Percentiles rank a stretch among this genome's conserved stretches.
These are phyloP conservation scores for Cryptoblepharus egeriae DNA, from an alignment of 2,797 vertebrate species.

Conservation along the genomic window DNA sequence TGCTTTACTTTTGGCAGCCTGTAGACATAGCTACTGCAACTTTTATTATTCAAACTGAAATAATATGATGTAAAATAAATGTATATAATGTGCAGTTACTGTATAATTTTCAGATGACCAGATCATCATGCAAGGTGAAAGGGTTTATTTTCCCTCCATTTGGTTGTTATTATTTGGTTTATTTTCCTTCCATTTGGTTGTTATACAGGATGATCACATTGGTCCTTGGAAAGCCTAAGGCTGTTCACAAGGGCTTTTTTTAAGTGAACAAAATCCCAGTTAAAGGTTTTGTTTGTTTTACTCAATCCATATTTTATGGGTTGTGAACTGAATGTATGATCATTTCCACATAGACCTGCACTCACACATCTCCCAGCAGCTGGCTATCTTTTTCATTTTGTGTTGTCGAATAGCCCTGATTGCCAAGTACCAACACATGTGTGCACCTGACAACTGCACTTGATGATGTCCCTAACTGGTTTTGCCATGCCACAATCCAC, in stretches of 20 bases:
- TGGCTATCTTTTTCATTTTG: neutral
- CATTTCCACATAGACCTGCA: neutral
- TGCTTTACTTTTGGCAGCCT: conserved; percentile 73
- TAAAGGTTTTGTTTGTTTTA: neutral
- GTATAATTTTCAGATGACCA: conserved; percentile 60
- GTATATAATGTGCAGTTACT: conserved; percentile 52
- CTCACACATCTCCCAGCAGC: neutral
- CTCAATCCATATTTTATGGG: neutral
- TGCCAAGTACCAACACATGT: neutral
- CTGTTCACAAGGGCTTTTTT: conserved; percentile 41
- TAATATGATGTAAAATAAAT: conserved; percentile 30
- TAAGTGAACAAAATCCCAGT: conserved; percentile 4
- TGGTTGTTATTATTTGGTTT: conserved; percentile 10
- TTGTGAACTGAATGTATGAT: neutral
- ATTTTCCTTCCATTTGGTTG: conserved; percentile 35
- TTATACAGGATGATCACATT: conserved; percentile 9
- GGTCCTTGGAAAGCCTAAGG: conserved; percentile 19
- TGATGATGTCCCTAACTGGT: neutral
- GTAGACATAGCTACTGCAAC: conserved; percentile 69
- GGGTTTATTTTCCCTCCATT: conserved; percentile 19
- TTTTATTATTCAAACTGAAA: conserved; percentile 67
- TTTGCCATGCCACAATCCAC: neutral
- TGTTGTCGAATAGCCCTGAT: neutral
- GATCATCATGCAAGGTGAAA: conserved; percentile 27
- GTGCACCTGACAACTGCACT: neutral